Base-by-base conservation (phyloP, 2,888 invertebrate genomes). In the Lasius platythorax region DNA sequence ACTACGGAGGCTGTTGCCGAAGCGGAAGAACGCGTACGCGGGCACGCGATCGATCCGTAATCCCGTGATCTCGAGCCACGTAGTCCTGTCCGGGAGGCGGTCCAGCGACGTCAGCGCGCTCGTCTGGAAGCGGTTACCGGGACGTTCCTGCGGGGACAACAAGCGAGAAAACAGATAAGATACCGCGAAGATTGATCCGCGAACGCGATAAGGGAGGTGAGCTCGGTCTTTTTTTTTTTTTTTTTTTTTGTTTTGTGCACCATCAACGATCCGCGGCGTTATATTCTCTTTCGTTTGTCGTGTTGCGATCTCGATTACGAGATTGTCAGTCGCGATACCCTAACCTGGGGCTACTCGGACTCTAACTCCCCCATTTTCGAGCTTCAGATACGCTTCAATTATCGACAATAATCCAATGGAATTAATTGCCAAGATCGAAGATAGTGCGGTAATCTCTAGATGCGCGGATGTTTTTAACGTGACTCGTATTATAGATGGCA, bases 1-100 rank as follows among this genome's bases (percentile, higher is more conserved):
- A 40, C 85, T 93, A 5, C 91, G 86, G 50, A 93, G 56, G 5
- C 89, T 93, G 64, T 93, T 93, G 4, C 93, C 93, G 68, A 93
- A 93, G 12, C 92, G 88, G 75, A 93, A 93, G 73, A 93, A 93
- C 3, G 85, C 84, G 78, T 93, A 93, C 6, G 88, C 85, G 23
- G 87, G 87, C 5, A 93, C 33, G 0, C 33, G 83, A 0, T 90
- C 84, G 18, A 93, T 88, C 15, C n/a, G 58, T 3, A 93, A n/a
- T 1, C 91, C 89, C 8, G 85, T 84, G 3, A 93, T 84, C 58
- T 91, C 87, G 40, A 93, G 92, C 91, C 92, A 92, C 0, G 87
- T 87, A 0, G 90, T 91, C 28, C 90, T 89, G 43, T 93, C 93
- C 28, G 92, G 91, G 11, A 93, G 85, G 6, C 89, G 76, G 28